Evolutionary conservation across 2,113 vertebrate genomes (phyloP), one percentile per base, ranked within the genome.

Genomic region (Cathartes aura): DNA sequence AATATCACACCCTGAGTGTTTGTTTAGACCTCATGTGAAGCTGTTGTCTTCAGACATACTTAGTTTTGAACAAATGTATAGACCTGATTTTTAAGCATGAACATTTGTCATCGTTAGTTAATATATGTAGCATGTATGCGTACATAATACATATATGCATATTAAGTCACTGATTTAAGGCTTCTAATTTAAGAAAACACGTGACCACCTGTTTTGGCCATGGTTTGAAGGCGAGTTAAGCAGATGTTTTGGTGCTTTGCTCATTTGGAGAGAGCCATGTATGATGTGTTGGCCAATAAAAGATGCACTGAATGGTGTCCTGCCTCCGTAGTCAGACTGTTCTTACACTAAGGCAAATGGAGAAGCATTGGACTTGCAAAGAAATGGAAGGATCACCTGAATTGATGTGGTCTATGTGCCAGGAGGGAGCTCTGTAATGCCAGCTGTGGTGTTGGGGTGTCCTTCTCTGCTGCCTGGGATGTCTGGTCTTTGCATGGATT

Each of bases 61-160:
- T 20, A 9, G 11, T n/a, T 32, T 34, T 87, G 48, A 68, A 36
- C 10, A 32, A 79, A 76, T 8, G 8, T 5, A 26, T 11, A 36
- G 30, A 36, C 29, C 4, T 48, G 60, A 40, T 48, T 90, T 89
- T 59, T 55, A 58, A 48, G 45, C 15, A 29, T 4, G 9, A 42
- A 18, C 2, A 5, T 52, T 72, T 59, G 11, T 66, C 7, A 13
- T 62, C 0, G 0, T 71, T 62, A 53, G 6, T 67, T 67, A 40
- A 27, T 55, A 5, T 40, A 7, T 32, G 12, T 59, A 60, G 30
- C 3, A 12, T 10, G 11, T 70, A 24, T 62, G 30, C 8, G 8
- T 64, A 34, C 5, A 4, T 58, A 36, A 58, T 75, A 6, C 30
- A 12, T 21, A 14, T 32, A 36, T 60, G 6, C 11, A 40, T 32